Evolutionary conservation across 2,797 vertebrate species (phyloP).

Genomic region (Distichodus sexfasciatus): DNA sequence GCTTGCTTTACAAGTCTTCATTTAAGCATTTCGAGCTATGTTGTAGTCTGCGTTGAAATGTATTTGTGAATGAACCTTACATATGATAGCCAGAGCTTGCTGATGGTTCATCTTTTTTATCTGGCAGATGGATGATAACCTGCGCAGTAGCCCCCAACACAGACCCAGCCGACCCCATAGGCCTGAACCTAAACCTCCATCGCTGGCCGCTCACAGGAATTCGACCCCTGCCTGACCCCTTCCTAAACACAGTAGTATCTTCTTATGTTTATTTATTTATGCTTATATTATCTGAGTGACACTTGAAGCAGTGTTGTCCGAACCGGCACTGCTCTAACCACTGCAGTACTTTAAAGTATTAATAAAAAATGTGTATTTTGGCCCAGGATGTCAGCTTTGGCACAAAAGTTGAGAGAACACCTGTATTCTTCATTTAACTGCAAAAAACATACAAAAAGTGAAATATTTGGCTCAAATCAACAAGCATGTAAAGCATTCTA

Average conservation of each 20-base stretch:
- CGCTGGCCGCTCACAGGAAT: conserved; percentile 70
- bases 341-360: not conserved
- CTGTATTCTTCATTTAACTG: not conserved
- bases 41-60: not conserved
- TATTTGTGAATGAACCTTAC: no score
- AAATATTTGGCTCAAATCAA: not conserved
- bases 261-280: conserved; percentile 7
- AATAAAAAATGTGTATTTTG: not conserved
- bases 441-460: not conserved
- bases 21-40: not conserved
- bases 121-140: conserved; percentile 96
- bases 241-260: conserved; percentile 1
- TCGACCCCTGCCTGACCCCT: conserved; percentile 68
- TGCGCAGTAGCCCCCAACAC: conserved; percentile 95
- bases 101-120: no score
- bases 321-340: not conserved
- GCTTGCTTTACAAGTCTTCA: not conserved
- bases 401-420: not conserved
- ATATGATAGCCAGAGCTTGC: no score
- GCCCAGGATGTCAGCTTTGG: not conserved
- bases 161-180: conserved; percentile 87
- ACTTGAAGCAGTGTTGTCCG: not conserved
- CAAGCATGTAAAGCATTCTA: not conserved
- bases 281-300: not conserved
- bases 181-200: conserved; percentile 77